phyloP scores from a whole-genome alignment of 2,888 invertebrate genomes.

The Himalopsyche tibetana region DNA sequence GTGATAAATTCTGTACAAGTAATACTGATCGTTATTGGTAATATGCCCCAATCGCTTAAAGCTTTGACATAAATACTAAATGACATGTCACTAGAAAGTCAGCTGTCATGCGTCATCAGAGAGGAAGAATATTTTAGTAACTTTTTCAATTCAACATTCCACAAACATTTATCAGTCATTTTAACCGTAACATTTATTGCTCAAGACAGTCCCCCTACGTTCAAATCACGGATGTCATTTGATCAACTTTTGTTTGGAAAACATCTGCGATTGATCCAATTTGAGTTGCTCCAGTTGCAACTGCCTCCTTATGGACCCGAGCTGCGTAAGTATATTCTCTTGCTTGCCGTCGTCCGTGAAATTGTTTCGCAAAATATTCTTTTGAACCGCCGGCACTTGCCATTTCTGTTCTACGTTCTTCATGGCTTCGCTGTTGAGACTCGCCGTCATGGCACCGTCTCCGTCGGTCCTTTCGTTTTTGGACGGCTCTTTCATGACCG shows the following conservation, averaged over 20 bases:
- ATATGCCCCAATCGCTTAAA: conserved; percentile 9
- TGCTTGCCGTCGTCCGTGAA: conserved; percentile 74
- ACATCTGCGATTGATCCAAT: conserved; percentile 73
- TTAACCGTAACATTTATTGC: conserved; percentile 41
- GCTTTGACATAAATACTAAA: conserved; percentile 1
- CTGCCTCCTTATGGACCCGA: conserved; percentile 82
- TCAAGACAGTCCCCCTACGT: background rate
- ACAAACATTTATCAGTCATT: conserved; percentile 37
- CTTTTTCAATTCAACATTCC: conserved; percentile 11
- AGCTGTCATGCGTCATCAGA: background rate
- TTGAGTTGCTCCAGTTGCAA: conserved; percentile 81
- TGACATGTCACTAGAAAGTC: background rate
- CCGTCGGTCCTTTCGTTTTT: conserved; percentile 67
- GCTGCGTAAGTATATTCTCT: conserved; percentile 80
- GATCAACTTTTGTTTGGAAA: conserved; percentile 60
- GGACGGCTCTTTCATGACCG: conserved; percentile 78
- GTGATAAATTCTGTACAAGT: conserved; percentile 23
- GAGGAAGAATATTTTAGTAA: conserved; percentile 5
- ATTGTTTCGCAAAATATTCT: conserved; percentile 76
- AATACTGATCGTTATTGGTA: conserved; percentile 28
- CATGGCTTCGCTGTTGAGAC: conserved; percentile 59
- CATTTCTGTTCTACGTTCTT: conserved; percentile 71
- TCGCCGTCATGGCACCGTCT: conserved; percentile 60
- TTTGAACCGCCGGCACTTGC: conserved; percentile 82
- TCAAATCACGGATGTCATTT: conserved; percentile 51